A percentile compares a stretch with the other conserved stretches of the same genome.
phyloP scores from a whole-genome alignment of 2,888 invertebrate species.

The Heterodera filipjevi region DNA sequence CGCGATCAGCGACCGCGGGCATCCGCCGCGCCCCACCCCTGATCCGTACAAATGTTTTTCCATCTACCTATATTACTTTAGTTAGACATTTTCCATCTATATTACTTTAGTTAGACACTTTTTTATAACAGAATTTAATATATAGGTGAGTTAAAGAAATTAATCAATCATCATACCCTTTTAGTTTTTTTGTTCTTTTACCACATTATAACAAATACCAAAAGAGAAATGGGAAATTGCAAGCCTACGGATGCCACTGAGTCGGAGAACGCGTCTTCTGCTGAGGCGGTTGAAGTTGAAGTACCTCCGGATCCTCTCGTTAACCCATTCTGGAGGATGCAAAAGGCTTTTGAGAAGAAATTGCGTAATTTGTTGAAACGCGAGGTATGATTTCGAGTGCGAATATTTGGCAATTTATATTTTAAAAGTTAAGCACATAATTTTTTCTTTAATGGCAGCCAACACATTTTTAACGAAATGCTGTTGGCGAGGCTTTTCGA shows the following conservation, averaged over 20 bases:
- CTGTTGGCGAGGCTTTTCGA: no score
- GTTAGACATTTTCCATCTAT: no score
- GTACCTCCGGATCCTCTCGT: conserved; percentile 25
- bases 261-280: conserved; percentile 9
- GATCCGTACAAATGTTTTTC: no score
- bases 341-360: conserved; percentile 37
- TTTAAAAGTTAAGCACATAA: not conserved
- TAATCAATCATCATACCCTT: not conserved
- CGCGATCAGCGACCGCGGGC: no score
- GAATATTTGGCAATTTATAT: not conserved
- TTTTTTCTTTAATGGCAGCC: not conserved
- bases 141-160: no score
- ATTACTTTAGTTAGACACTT: no score
- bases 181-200: not conserved
- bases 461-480: not conserved
- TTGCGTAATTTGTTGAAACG: conserved; percentile 37
- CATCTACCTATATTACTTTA: no score
- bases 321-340: conserved; percentile 32
- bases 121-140: no score
- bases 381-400: conserved; percentile 21
- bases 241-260: conserved; percentile 1
- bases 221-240: not conserved
- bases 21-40: no score
- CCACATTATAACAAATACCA: not conserved
- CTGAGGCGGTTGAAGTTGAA: conserved; percentile 1